Evolutionary conservation across 2,113 vertebrate genomes (phyloP).

Genomic region (Melanerpes aurifrons): DNA sequence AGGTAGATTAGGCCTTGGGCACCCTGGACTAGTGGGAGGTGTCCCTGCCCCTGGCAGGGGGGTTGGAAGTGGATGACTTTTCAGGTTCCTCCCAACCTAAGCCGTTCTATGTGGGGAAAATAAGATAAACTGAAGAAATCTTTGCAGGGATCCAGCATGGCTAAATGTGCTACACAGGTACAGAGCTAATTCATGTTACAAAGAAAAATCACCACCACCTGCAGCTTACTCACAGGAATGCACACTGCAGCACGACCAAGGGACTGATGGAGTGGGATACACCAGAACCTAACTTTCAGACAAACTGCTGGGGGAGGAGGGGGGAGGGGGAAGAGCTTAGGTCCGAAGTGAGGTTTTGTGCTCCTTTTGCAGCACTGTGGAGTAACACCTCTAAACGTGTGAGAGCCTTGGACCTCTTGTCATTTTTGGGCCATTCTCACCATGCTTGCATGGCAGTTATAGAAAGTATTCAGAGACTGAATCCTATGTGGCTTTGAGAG

Average conservation of each 20-base stretch:
- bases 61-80: too few species aligned
- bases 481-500: background rate
- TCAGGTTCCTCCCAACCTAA: too few species aligned
- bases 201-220: background rate
- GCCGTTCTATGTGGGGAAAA: too few species aligned
- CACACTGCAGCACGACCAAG: background rate
- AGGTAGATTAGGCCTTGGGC: too few species aligned
- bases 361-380: background rate
- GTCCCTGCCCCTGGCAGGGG: too few species aligned
- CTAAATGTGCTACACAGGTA: background rate
- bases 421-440: background rate
- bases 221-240: background rate
- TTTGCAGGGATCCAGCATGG: background rate
- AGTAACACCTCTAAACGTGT: background rate
- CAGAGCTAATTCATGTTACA: background rate
- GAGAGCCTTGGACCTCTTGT: background rate
- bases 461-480: rapidly evolving
- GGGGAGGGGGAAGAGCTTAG: background rate
- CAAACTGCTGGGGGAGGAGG: background rate
- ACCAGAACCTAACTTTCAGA: background rate
- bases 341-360: background rate
- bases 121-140: background rate
- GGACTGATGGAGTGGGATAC: background rate
- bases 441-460: rapidly evolving
- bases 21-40: too few species aligned